These are phyloP conservation scores for Melanostoma mellinum DNA, from an alignment of 2,888 invertebrate genomes.

Conservation along the genomic window DNA sequence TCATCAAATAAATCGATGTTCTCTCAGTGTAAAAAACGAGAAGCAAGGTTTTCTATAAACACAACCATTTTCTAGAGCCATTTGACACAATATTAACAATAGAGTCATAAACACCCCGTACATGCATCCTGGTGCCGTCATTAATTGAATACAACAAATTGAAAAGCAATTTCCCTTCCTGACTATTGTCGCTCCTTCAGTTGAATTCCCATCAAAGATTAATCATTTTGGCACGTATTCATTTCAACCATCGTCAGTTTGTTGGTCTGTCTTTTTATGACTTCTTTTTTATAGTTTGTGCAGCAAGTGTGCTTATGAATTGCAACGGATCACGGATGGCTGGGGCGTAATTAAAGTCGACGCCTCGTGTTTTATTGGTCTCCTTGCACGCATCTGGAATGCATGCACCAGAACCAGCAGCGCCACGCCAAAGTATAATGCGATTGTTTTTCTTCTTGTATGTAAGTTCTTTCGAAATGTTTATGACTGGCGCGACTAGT, in stretches of 20 bases:
- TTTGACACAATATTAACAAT: slow-evolving; percentile 13
- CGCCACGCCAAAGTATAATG: slow-evolving; percentile 14
- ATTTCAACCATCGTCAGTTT: slow-evolving; percentile 31
- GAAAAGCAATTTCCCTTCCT: slow-evolving; percentile 43
- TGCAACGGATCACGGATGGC: slow-evolving; percentile 59
- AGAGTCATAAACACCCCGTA: not conserved
- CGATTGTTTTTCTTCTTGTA: slow-evolving; percentile 24
- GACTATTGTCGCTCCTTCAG: slow-evolving; percentile 40
- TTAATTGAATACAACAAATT: slow-evolving; percentile 33
- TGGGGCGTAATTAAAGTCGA: slow-evolving; percentile 64
- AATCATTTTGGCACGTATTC: slow-evolving; percentile 71
- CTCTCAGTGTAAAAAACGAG: too few relatives aligned
- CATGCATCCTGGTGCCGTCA: slow-evolving; percentile 11
- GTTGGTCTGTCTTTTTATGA: slow-evolving; percentile 34
- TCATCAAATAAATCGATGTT: too few relatives aligned
- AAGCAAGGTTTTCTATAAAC: too few relatives aligned
- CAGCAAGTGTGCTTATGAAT: slow-evolving; percentile 16
- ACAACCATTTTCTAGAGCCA: slow-evolving; percentile 27
- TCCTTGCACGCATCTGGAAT: slow-evolving; percentile 53
- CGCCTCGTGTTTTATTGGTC: slow-evolving; percentile 56
- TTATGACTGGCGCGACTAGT: slow-evolving; percentile 44
- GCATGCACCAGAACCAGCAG: slow-evolving; percentile 23
- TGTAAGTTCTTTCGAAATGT: slow-evolving; percentile 37
- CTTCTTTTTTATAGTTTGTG: slow-evolving; percentile 8
- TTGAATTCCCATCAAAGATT: slow-evolving; percentile 61